Conservation (phyloP, 2,113 vertebrate genomes). For the Litocranius walleri region DNA sequence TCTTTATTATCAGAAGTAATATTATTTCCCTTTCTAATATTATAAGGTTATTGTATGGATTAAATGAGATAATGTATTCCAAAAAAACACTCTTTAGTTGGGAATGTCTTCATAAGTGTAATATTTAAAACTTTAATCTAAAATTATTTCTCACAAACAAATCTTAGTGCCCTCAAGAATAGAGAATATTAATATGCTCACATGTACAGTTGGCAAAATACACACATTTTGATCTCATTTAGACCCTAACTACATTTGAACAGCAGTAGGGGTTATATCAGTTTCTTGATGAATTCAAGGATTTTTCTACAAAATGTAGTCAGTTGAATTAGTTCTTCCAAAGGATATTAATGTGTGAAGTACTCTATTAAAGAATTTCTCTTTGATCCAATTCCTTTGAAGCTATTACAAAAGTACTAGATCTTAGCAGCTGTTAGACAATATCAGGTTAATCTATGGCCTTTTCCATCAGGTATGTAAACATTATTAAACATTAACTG, state of each 20-base stretch:
- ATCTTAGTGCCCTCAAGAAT: background rate
- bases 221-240: conserved; percentile 36
- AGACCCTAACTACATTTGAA: conserved; percentile 18
- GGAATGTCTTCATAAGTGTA: background rate
- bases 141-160: background rate
- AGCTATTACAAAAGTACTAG: no score
- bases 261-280: background rate
- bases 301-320: conserved; percentile 43
- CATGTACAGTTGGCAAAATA: background rate
- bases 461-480: no score
- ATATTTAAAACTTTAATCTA: background rate
- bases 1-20: conserved; percentile 6
- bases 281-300: conserved; percentile 46
- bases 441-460: no score
- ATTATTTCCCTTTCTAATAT: background rate
- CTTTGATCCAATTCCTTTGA: no score
- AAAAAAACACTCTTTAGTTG: background rate
- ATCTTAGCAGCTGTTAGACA: no score
- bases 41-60: background rate
- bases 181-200: background rate
- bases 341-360: no score
- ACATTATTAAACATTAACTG: no score
- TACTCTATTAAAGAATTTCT: no score
- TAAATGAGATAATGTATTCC: background rate
- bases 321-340: conserved; percentile 39